Conservation (phyloP, 2,113 vertebrate genomes). For the Chauna torquata region DNA sequence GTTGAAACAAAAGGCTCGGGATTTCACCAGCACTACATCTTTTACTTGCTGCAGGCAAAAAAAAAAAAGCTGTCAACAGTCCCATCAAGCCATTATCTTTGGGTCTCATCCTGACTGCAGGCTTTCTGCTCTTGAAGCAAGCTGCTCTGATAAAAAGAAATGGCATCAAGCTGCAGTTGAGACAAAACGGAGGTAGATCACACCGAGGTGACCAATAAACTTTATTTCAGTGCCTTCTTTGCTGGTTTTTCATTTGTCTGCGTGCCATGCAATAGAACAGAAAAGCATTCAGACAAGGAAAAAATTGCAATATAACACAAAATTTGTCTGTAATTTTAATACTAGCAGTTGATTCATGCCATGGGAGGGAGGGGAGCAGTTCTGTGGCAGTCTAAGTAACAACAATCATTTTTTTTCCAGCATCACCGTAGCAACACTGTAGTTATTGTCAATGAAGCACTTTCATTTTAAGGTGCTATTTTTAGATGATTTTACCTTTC, state of each 20-base stretch:
- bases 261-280: background rate
- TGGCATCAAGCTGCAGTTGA: background rate
- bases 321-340: slow-evolving; percentile 59
- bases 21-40: background rate
- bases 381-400: slow-evolving; percentile 46
- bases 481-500: slow-evolving; percentile 66
- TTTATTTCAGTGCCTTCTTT: background rate
- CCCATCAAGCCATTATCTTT: background rate
- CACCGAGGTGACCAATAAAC: slow-evolving; percentile 25
- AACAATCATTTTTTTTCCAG: slow-evolving; percentile 59
- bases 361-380: slow-evolving; percentile 23
- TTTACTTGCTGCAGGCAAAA: background rate
- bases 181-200: background rate
- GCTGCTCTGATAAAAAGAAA: background rate
- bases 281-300: slow-evolving; percentile 10
- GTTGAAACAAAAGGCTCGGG: background rate
- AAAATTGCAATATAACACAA: slow-evolving; percentile 12
- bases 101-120: background rate
- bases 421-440: slow-evolving; percentile 67
- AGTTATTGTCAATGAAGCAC: slow-evolving; percentile 66
- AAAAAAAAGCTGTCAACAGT: background rate
- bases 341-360: slow-evolving; percentile 42
- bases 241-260: slow-evolving; percentile 25
- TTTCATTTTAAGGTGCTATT: slow-evolving; percentile 55
- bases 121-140: background rate